Evolutionary conservation across 2,113 vertebrate genomes (phyloP).

Genomic region (Pteruthius melanotis): DNA sequence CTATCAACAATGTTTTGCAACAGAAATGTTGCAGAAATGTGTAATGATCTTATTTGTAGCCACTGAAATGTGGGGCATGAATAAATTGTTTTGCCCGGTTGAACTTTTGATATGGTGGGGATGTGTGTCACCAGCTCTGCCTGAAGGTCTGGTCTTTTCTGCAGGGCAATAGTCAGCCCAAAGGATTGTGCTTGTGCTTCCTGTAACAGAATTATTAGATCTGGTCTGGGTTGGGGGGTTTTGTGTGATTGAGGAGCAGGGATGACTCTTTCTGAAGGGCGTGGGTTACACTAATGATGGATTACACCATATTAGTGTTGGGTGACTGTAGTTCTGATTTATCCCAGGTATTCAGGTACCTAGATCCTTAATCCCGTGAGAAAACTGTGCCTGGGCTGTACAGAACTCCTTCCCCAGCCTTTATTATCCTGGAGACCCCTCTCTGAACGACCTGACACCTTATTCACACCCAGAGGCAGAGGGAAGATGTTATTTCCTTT

Average conservation of each 20-base stretch:
- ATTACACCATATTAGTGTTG: not conserved
- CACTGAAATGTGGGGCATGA: not conserved
- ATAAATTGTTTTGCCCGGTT: not conserved
- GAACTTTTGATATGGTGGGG: not conserved
- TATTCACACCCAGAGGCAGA: not conserved
- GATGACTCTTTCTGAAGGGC: not conserved
- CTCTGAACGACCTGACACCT: not conserved
- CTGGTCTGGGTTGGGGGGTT: not conserved
- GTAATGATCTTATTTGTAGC: not conserved
- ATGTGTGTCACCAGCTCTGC: rapidly evolving
- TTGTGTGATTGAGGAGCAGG: too few relatives aligned
- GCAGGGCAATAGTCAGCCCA: rapidly evolving
- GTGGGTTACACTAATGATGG: not conserved
- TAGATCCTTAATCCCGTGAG: not conserved
- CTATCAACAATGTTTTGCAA: not conserved
- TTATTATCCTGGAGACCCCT: not conserved
- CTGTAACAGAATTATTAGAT: not conserved
- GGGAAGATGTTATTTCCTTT: not conserved
- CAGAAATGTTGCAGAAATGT: not conserved
- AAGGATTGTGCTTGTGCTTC: not conserved
- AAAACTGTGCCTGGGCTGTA: not conserved
- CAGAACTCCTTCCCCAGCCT: not conserved
- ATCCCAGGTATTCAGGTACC: not conserved
- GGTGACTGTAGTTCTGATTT: not conserved
- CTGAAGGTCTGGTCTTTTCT: not conserved